phyloP scores from a whole-genome alignment of 2,113 vertebrate genomes.

The pig (Sus scrofa) region DNA sequence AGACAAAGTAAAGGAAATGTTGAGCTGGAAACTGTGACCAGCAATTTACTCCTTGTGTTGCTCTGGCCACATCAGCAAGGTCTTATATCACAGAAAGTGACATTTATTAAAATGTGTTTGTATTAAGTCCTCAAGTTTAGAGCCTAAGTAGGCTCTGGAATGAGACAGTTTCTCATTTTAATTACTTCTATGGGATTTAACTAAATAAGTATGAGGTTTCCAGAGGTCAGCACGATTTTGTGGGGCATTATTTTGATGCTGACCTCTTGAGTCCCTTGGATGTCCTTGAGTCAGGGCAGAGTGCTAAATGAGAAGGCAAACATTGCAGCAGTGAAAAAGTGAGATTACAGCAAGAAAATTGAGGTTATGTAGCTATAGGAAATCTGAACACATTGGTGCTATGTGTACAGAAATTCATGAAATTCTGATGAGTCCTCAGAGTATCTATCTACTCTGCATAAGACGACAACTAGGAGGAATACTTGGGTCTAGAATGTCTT shows the following conservation, averaged over 20 bases:
- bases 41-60: background rate
- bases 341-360: fast-evolving
- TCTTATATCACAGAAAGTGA: background rate
- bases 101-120: background rate
- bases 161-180: background rate
- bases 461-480: background rate
- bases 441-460: background rate
- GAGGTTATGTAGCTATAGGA: background rate
- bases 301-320: background rate
- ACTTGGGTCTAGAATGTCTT: background rate
- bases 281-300: background rate
- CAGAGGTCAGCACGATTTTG: background rate
- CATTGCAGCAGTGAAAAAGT: fast-evolving
- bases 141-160: background rate
- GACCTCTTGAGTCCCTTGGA: background rate
- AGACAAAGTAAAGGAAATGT: background rate
- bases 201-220: background rate
- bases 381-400: background rate
- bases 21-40: background rate
- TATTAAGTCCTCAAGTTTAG: background rate
- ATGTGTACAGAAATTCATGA: background rate
- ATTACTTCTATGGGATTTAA: constrained; percentile 41
- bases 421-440: background rate
- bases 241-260: background rate
- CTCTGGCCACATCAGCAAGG: background rate